Evolutionary conservation across 1,140 invertebrate species (phyloP).

Genomic region (Drosophila tristis): DNA sequence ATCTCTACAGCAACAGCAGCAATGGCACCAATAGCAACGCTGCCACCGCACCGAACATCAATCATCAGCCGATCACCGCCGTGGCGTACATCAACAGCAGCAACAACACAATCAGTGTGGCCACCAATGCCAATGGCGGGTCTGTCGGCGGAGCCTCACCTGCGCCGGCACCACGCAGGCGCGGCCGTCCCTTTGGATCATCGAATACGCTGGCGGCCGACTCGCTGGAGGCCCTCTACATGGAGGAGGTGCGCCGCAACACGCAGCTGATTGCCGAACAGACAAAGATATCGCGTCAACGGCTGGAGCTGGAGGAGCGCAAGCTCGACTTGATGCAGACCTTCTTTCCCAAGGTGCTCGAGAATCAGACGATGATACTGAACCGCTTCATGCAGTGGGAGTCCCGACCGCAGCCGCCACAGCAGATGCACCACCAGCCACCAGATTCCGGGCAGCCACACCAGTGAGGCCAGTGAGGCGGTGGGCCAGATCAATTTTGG

Average conservation of each 20-base stretch:
- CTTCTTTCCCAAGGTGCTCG: conserved; percentile 76
- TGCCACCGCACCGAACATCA: conserved; percentile 34
- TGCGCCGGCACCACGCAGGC: conserved; percentile 56
- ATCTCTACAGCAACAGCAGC: conserved; percentile 27
- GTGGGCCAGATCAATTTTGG: background rate
- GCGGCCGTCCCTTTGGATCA: conserved; percentile 63
- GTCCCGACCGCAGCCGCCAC: conserved; percentile 13
- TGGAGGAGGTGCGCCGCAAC: conserved; percentile 75
- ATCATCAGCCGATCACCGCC: conserved; percentile 64
- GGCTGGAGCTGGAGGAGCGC: conserved; percentile 69
- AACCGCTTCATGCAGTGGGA: conserved; percentile 41
- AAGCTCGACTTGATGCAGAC: conserved; percentile 69
- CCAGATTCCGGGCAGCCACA: conserved; percentile 10
- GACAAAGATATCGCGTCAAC: conserved; percentile 66
- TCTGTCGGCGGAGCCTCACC: conserved; percentile 9
- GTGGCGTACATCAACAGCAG: conserved; percentile 70
- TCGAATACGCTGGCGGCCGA: conserved; percentile 52
- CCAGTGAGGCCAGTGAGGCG: conserved; percentile 23
- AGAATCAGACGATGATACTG: conserved; percentile 71
- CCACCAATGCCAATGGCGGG: conserved; percentile 53
- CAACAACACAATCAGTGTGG: conserved; percentile 70
- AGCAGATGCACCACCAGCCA: conserved; percentile 11
- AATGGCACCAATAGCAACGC: conserved; percentile 15
- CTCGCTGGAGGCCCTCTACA: conserved; percentile 61
- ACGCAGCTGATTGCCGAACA: conserved; percentile 73